These are phyloP conservation scores for Myotis vivesi DNA, from an alignment of 2,797 vertebrate genomes.

Conservation along the genomic window DNA sequence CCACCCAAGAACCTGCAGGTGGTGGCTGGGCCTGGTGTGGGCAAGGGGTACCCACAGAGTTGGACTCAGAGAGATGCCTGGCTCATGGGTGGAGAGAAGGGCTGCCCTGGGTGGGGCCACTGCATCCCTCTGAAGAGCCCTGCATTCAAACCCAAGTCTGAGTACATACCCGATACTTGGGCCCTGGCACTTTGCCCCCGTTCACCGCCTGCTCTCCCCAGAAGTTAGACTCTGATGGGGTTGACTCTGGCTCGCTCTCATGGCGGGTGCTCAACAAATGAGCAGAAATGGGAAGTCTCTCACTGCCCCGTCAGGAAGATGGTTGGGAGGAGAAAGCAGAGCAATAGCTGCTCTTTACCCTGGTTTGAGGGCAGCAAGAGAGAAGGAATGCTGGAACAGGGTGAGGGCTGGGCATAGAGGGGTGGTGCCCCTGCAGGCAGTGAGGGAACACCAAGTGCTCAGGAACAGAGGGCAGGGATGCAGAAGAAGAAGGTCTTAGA, in stretches of 20 bases:
- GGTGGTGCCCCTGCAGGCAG: neutral
- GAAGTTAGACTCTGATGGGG: neutral
- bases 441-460: neutral
- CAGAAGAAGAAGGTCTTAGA: neutral
- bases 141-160: neutral
- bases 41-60: neutral
- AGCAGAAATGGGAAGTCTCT: neutral
- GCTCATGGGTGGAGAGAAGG: neutral
- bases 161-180: fast-evolving
- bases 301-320: neutral
- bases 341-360: neutral
- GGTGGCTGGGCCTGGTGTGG: neutral
- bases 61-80: neutral
- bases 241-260: neutral
- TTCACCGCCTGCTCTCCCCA: neutral
- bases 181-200: neutral
- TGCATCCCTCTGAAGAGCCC: neutral
- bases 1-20: neutral
- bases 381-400: neutral
- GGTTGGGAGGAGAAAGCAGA: neutral
- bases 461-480: neutral
- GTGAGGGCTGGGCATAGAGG: neutral
- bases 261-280: neutral
- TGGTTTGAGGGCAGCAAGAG: neutral
- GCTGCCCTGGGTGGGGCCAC: neutral